Conservation (phyloP, 2,797 vertebrate genomes). For the Sebastes ruberrimus region DNA sequence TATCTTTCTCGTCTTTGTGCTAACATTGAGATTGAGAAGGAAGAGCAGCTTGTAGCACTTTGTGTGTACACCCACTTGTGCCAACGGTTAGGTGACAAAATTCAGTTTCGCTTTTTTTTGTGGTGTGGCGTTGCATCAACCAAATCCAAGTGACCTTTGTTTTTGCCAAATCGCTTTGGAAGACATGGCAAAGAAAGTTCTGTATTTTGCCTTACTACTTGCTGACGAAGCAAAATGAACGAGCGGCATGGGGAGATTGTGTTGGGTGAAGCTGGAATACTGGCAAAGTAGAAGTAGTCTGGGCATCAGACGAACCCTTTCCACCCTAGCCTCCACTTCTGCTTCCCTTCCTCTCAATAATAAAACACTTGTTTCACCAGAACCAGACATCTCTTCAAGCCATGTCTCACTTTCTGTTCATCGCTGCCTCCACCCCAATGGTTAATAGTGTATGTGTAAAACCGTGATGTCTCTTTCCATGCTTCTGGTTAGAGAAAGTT, state of each 20-base stretch:
- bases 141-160: conserved; percentile 23
- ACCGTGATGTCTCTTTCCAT: neutral
- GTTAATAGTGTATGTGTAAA: neutral
- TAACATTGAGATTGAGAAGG: neutral
- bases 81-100: conserved; percentile 1
- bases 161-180: conserved; percentile 16
- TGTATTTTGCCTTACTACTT: neutral
- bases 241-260: neutral
- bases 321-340: neutral
- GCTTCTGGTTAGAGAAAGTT: neutral
- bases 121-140: neutral
- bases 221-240: neutral
- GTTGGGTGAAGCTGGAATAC: neutral
- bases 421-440: neutral
- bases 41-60: neutral
- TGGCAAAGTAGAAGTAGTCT: neutral
- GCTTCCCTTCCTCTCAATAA: neutral
- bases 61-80: neutral
- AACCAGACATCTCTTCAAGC: neutral
- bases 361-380: neutral
- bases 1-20: neutral
- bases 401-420: conserved; percentile 1
- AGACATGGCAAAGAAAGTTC: neutral
- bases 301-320: neutral
- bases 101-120: neutral